Evolutionary conservation across 2,797 vertebrate genomes (phyloP).

Genomic region (Acanthiza pusilla): DNA sequence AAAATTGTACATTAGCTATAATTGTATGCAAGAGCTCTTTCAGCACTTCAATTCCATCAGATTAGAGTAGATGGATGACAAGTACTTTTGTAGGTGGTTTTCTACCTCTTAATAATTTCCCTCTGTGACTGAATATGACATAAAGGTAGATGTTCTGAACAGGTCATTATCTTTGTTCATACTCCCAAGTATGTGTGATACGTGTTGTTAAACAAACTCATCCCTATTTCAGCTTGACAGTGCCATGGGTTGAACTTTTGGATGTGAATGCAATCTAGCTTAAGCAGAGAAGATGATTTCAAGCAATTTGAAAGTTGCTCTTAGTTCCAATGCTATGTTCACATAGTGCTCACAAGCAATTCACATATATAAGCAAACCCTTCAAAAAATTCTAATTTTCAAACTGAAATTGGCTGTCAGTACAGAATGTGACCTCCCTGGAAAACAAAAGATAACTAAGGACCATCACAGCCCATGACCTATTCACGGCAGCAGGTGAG

Average conservation of each 20-base stretch:
- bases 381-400: constrained; percentile 12
- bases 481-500: background rate
- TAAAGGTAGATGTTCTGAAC: constrained; percentile 31
- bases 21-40: constrained; percentile 64
- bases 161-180: constrained; percentile 56
- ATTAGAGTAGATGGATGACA: constrained; percentile 61
- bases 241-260: constrained; percentile 13
- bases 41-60: constrained; percentile 50
- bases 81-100: constrained; percentile 60
- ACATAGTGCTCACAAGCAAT: background rate
- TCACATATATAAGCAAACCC: background rate
- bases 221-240: constrained; percentile 17
- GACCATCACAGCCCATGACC: background rate
- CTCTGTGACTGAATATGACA: constrained; percentile 36
- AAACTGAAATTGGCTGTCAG: background rate
- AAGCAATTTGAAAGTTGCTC: background rate
- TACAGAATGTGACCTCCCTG: background rate
- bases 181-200: constrained; percentile 13
- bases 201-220: constrained; percentile 40
- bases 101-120: constrained; percentile 49
- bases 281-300: background rate
- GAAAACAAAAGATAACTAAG: background rate
- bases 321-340: background rate
- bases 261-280: constrained; percentile 8
- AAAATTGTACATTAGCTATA: constrained; percentile 57